phyloP scores from a whole-genome alignment of 2,113 vertebrate species.

The Trichechus manatus region DNA sequence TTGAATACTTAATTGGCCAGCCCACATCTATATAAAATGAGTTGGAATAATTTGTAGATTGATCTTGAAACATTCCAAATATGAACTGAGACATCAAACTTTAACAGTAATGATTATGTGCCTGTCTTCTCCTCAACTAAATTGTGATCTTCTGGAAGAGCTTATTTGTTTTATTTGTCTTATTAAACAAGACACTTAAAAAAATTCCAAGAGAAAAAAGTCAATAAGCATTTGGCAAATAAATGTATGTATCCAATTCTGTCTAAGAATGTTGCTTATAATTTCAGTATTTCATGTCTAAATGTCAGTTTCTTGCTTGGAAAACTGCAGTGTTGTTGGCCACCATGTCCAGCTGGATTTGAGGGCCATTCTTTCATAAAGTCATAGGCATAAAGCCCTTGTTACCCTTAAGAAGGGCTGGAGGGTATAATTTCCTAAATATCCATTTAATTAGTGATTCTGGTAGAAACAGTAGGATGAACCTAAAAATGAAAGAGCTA shows the following conservation, averaged over 20 bases:
- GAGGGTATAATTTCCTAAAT: conserved; percentile 46
- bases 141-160: conserved; percentile 25
- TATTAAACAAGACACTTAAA: conserved; percentile 3
- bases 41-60: conserved; percentile 53
- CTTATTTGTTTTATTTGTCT: conserved; percentile 37
- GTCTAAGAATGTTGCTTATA: conserved; percentile 34
- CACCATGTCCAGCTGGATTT: neutral
- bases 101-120: conserved; percentile 35
- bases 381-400: conserved; percentile 18
- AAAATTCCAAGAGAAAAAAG: conserved; percentile 52
- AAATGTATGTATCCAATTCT: conserved; percentile 1
- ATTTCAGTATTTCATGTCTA: conserved; percentile 43
- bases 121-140: neutral
- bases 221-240: conserved; percentile 49
- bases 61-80: conserved; percentile 41
- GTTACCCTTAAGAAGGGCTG: conserved; percentile 38
- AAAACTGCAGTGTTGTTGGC: conserved; percentile 38
- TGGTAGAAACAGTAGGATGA: conserved; percentile 18
- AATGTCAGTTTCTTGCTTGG: conserved; percentile 42
- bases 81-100: conserved; percentile 39
- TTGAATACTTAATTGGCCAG: conserved; percentile 25
- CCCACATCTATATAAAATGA: conserved; percentile 25
- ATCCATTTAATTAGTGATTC: neutral
- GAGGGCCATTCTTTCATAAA: conserved; percentile 61
- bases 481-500: conserved; percentile 44